Base-by-base conservation (phyloP, 1,140 invertebrate genomes). In the Aphaenogaster floridana region DNA sequence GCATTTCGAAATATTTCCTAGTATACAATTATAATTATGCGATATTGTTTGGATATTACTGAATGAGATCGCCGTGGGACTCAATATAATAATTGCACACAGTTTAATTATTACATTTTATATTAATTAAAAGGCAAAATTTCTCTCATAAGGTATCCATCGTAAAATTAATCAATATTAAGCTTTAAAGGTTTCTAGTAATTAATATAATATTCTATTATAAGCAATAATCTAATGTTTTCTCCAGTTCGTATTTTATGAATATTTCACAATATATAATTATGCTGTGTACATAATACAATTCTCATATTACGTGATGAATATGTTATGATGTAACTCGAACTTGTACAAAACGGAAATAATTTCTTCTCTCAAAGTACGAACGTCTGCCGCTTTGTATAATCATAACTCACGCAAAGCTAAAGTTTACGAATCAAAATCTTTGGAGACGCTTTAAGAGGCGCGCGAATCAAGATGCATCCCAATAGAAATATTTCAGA, bases 401-500 rank as follows among this genome's bases (percentile, higher is more conserved):
- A 17, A 45, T 74, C 39, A 9, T 42, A 54, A 80, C 28, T 80
- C 42, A 81, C 9, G 13, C 48, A 42, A 21, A 72, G 17, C 9
- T n/a, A 28, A 63, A 45, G 39, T 74, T 72, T 11, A 42, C 39
- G 21, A 17, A 42, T 74, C 17, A 36, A 1, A 36, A 74, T 83
- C 68, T 48, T 74, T 6, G 21, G 17, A 7, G 28, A 42, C 17
- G 45, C 34, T 79, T 83, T 59, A 83, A 83, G 13, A 68, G 52
- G 13, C 6, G 21, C n/a, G 13, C 36, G 39, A 81, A 72, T 61
- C 48, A 72, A 83, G 68, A 57, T 59, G 42, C 52, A 59, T 7
- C 28, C 21, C 7, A 42, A 57, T 48, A 59, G 52, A 83, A 66
- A 74, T 80, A 80, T 59, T 72, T 83, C 52, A 72, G 21, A 2